These are phyloP conservation scores for Strigops habroptila DNA, from an alignment of 2,113 vertebrate species.

Conservation along the genomic window DNA sequence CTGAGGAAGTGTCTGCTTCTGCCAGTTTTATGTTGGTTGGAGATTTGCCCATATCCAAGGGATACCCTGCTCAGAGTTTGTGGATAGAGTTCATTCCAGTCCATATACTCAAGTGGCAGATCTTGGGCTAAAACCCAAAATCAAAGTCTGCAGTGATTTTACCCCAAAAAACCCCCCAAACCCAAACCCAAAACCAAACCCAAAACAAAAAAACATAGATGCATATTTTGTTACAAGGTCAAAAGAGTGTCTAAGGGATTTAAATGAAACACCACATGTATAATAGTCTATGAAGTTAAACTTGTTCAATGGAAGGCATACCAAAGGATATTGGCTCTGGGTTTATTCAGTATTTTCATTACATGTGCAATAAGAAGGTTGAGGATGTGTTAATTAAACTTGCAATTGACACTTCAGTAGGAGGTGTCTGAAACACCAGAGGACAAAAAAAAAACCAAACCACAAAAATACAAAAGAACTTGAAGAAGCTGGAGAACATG, in stretches of 20 bases:
- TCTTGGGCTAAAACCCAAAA: neutral
- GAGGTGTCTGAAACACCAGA: neutral
- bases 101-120: neutral
- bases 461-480: neutral
- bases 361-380: neutral
- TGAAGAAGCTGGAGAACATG: neutral
- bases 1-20: neutral
- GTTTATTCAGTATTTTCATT: neutral
- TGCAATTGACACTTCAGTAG: neutral
- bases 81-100: neutral
- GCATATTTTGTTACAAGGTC: neutral
- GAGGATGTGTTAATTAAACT: slow-evolving; percentile 38
- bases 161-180: neutral
- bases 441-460: neutral
- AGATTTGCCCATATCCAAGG: neutral
- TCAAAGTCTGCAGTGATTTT: neutral
- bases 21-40: neutral
- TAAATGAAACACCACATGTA: neutral
- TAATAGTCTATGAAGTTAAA: neutral
- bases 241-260: neutral
- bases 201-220: neutral
- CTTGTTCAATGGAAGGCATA: neutral
- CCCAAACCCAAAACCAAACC: neutral
- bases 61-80: neutral
- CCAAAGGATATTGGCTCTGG: neutral